Base-by-base conservation (phyloP, 2,888 invertebrate genomes). In the Amblyjoppa proteus region DNA sequence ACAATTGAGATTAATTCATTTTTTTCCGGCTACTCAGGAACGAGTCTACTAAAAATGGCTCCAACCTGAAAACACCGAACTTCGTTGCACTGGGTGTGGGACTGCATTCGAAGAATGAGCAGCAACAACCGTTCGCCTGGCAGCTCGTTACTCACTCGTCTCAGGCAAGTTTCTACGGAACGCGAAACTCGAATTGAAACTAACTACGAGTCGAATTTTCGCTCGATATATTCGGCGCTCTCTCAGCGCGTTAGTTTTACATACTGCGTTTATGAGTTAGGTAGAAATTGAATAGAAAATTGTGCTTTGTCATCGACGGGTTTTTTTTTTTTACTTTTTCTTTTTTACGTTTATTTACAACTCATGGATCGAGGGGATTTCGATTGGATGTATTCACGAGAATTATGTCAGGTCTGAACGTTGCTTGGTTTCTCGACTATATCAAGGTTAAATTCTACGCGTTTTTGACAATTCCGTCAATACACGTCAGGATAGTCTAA, bases 81-180 rank as follows among this genome's bases (percentile, higher is more conserved):
- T 88, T 92, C 28, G 88, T 91, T 13, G 90, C 92, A 5, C 86
- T 88, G 4, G 92, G 92, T 38, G 87, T 91, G 34, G 90, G 89
- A 25, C 68, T 92, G 28, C 88, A 86, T 78, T 78, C 89, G 5
- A 90, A 89, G 53, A 80, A 71, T 6, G 90, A 90, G 31, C 81
- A 79, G 31, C 73, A 76, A 13, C 88, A 89, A 69, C 88, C 91
- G 16, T 81, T 90, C 5, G 90, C 91, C 20, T 92, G 92, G 92
- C 91, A 92, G 78, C 88, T 92, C 56, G 70, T 91, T 64, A 88
- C 89, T 38, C 75, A 88, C 58, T 87, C 89, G 28, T 81, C 77
- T 58, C 88, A 90, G 85, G 92, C 91, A 88, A 88, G 83, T 74
- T 38, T 71, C 20, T n/a, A 51, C 49, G 38, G 58, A 41, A 68